A percentile compares a stretch with the other conserved stretches of the same genome.
These are phyloP conservation scores for Rhabdophis nuchalis DNA, from an alignment of 2,797 vertebrate species.

Conservation along the genomic window DNA sequence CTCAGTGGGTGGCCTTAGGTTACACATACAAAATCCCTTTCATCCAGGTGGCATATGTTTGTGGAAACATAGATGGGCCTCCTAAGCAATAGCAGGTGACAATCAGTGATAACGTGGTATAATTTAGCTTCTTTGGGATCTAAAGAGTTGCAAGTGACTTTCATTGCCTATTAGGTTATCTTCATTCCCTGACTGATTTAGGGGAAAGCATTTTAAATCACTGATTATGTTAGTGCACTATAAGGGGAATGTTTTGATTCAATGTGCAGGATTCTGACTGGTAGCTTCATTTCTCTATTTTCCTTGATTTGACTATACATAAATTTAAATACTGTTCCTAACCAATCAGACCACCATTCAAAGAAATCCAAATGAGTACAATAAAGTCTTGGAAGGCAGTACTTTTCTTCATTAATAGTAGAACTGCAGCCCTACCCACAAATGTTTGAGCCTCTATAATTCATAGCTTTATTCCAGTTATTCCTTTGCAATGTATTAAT, in stretches of 20 bases:
- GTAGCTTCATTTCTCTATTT: background rate
- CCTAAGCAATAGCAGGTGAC: background rate
- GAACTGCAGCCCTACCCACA: too few species aligned
- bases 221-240: background rate
- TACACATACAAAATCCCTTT: background rate
- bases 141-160: background rate
- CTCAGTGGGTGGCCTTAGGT: background rate
- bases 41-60: background rate
- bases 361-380: background rate
- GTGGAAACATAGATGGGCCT: background rate
- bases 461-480: background rate
- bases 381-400: background rate
- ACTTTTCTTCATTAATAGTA: background rate
- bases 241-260: background rate
- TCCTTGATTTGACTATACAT: conserved; percentile 3
- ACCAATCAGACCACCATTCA: background rate
- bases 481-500: background rate
- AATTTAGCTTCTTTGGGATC: background rate
- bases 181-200: background rate
- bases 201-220: background rate
- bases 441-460: background rate
- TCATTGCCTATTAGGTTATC: background rate
- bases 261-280: background rate
- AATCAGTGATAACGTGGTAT: background rate
- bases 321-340: background rate